These are phyloP conservation scores for Paedocypris micromegethes DNA, from an alignment of 2,797 vertebrate species.

Conservation along the genomic window DNA sequence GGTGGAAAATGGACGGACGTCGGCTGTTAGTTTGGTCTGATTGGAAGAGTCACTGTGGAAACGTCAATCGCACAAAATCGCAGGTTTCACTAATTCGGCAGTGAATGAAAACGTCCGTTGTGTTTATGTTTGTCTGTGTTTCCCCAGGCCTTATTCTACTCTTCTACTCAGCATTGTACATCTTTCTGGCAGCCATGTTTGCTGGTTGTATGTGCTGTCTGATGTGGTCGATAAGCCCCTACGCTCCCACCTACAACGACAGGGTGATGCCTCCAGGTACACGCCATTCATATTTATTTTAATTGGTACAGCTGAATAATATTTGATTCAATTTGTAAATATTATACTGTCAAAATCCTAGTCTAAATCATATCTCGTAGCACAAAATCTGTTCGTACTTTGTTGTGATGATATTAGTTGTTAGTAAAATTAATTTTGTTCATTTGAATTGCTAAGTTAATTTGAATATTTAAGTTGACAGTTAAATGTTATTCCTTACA, in stretches of 20 bases:
- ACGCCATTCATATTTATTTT: not conserved
- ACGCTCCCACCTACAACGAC: constrained; percentile 85
- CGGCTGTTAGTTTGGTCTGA: constrained; percentile 33
- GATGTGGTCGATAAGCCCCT: constrained; percentile 90
- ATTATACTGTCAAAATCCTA: no score
- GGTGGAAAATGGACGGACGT: constrained; percentile 59
- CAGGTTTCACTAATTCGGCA: not conserved
- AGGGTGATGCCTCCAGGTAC: constrained; percentile 90
- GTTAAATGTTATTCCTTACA: no score
- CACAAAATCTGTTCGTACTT: no score
- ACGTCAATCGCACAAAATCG: not conserved
- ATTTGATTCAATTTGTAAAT: constrained; percentile 1
- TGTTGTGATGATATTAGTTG: no score
- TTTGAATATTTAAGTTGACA: no score
- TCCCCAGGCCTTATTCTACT: constrained; percentile 84
- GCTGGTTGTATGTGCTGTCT: constrained; percentile 85
- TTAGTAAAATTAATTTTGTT: no score
- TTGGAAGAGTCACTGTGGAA: not conserved
- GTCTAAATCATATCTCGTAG: no score
- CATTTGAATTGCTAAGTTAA: no score
- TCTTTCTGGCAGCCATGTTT: constrained; percentile 91
- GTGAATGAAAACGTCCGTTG: not conserved
- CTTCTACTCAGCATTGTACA: constrained; percentile 88
- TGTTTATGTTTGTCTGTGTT: not conserved
- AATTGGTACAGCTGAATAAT: no score